phyloP scores from a whole-genome alignment of 2,888 invertebrate species.

The Xestia c-nigrum region DNA sequence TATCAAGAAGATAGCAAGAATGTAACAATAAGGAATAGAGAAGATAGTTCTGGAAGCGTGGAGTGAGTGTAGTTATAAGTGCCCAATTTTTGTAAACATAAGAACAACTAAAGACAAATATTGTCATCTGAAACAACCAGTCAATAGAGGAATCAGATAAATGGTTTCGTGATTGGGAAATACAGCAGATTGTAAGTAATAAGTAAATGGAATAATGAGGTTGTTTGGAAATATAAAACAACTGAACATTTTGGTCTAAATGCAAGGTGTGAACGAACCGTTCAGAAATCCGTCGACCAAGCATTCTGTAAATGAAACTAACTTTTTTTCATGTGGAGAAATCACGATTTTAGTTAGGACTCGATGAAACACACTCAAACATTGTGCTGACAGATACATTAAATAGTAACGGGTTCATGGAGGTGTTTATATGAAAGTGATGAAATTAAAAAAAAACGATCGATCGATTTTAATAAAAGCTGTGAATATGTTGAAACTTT shows the following conservation, averaged over 20 bases:
- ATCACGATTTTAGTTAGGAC: no score
- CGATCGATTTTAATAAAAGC: no score
- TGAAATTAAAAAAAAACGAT: no score
- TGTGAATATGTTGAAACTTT: no score
- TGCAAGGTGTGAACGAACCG: no score
- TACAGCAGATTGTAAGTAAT: neutral
- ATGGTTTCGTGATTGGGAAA: neutral
- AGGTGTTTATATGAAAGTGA: no score
- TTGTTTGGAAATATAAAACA: neutral
- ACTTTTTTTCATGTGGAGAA: no score
- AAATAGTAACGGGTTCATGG: no score
- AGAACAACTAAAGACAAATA: neutral
- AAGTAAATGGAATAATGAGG: neutral
- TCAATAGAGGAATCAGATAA: neutral
- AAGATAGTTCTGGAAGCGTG: constrained; percentile 38
- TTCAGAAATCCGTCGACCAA: no score
- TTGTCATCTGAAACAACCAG: neutral
- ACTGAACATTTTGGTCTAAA: neutral
- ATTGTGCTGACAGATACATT: no score
- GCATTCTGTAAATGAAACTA: neutral
- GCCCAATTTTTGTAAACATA: constrained; percentile 36
- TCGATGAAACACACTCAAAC: no score
- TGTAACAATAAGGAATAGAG: constrained; percentile 8
- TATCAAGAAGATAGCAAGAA: constrained; percentile 20
- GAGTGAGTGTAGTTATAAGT: constrained; percentile 28